Percentiles rank a stretch among this genome's conserved stretches.
phyloP scores from a whole-genome alignment of 1,140 invertebrate genomes.

The Drosophila sucinea region DNA sequence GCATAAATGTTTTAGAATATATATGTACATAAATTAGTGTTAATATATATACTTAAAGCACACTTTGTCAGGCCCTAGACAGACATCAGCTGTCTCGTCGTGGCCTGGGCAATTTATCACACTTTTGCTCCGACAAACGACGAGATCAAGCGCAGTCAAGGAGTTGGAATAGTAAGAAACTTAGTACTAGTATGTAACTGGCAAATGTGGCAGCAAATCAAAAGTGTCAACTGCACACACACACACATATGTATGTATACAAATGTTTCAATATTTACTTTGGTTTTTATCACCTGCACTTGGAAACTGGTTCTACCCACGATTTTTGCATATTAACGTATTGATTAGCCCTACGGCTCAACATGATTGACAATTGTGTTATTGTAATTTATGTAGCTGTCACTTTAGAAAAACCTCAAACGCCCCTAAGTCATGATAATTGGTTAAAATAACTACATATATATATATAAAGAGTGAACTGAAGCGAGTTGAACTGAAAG shows the following conservation, averaged over 20 bases:
- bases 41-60: conserved; percentile 28
- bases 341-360: conserved; percentile 74
- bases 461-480: conserved; percentile 14
- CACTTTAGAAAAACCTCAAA: conserved; percentile 43
- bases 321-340: conserved; percentile 57
- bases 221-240: conserved; percentile 42
- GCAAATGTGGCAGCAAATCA: conserved; percentile 54
- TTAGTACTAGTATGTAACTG: conserved; percentile 24
- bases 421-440: conserved; percentile 65
- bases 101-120: conserved; percentile 50
- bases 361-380: conserved; percentile 78
- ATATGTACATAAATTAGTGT: conserved; percentile 15
- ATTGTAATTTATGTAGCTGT: conserved; percentile 74
- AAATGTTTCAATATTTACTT: conserved; percentile 26
- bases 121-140: conserved; percentile 17
- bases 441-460: neutral
- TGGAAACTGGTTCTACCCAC: conserved; percentile 7
- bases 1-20: conserved; percentile 7
- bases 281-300: conserved; percentile 58
- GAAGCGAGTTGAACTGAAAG: conserved; percentile 35
- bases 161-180: conserved; percentile 7
- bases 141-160: conserved; percentile 13
- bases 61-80: conserved; percentile 51
- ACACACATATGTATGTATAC: neutral
- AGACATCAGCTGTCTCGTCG: conserved; percentile 38